Evolutionary conservation across 2,113 vertebrate species (phyloP), one percentile per base, ranked within the genome.

Genomic region (Nettapus auritus): DNA sequence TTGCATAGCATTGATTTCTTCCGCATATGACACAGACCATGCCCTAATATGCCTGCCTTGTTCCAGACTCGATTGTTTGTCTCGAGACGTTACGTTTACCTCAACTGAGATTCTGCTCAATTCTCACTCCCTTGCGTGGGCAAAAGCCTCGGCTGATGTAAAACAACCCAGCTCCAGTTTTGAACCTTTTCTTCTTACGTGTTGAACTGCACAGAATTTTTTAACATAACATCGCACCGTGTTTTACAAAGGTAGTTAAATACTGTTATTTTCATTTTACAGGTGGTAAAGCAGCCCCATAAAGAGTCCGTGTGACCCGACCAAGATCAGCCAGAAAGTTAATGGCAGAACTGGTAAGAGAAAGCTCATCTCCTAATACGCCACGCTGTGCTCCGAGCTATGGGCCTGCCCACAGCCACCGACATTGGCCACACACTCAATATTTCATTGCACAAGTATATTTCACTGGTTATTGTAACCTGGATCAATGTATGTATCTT

Each of bases 1-100:
- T 80, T 88, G 62, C 4, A 0, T 74, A 94, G 71, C 64, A 33
- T 46, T n/a, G 52, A 83, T 95, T 94, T 86, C 88, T 92, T 95
- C 82, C 0, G 0, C 64, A 0, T 76, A 10, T 38, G 83, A 56
- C 69, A 52, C 66, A 79, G 81, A 13, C 56, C 42, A 36, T 86
- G 77, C 33, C 73, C 88, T 59, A 81, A 29, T 20, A 16, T 0
- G 0, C 64, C 82, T 60, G 36, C 11, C 52, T 84, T 67, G 83
- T 73, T 44, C 64, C 68, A 52, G 68, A 9, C 57, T 56, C 4
- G 0, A 9, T 33, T 76, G 31, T 69, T 93, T 68, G 33, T 56
- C 92, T 84, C 38, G 56, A 92, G 82, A 78, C 0, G 0, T 78
- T 75, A 17, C 3, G 0, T 84, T 83, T 82, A 38, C 66, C 62